phyloP scores from a whole-genome alignment of 2,113 vertebrate genomes.

The Gymnocephalus cernua region DNA sequence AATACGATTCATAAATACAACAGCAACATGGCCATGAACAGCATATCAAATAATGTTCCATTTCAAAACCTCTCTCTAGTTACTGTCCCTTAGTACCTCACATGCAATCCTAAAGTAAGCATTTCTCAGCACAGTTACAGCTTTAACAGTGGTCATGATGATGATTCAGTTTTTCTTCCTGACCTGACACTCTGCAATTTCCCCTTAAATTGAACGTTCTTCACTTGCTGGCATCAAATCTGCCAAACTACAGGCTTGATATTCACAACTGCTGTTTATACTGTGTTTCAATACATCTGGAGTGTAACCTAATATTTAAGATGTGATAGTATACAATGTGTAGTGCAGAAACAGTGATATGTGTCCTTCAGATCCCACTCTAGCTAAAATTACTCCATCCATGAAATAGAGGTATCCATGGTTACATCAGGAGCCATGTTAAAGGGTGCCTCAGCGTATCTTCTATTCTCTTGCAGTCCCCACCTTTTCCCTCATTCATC shows the following conservation, averaged over 20 bases:
- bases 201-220: neutral
- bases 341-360: constrained; percentile 67
- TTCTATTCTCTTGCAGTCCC: constrained; percentile 75
- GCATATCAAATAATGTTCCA: neutral
- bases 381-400: constrained; percentile 85
- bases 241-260: constrained; percentile 3
- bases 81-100: neutral
- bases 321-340: constrained; percentile 46
- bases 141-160: neutral
- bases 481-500: constrained; percentile 77
- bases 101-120: neutral
- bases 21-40: neutral
- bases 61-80: neutral
- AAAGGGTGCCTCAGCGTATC: constrained; percentile 77
- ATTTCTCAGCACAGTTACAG: neutral
- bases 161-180: neutral
- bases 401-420: constrained; percentile 86
- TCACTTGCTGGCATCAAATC: constrained; percentile 10
- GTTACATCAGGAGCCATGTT: constrained; percentile 85
- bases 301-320: constrained; percentile 26
- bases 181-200: constrained; percentile 3
- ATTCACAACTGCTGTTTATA: constrained; percentile 8
- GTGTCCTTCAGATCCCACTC: constrained; percentile 80
- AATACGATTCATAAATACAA: constrained; percentile 9
- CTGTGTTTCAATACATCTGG: neutral